Base-by-base conservation (phyloP, 2,113 vertebrate genomes). In the Cathartes aura region DNA sequence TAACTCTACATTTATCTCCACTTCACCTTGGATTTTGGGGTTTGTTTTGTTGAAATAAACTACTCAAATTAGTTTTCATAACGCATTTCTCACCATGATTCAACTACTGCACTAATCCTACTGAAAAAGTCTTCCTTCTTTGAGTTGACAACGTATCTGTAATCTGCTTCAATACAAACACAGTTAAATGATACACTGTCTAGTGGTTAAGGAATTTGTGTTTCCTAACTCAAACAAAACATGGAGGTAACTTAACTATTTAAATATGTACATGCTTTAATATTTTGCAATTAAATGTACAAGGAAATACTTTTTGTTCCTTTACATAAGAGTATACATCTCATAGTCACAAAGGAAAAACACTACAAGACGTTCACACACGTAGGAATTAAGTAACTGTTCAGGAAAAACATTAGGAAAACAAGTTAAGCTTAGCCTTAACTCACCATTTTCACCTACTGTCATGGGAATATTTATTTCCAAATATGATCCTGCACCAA, bases 381-480 rank as follows among this genome's bases (percentile, higher is more conserved):
- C 18, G 30, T 0, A 66, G 13, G 68, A 82, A 82, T 55, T 55
- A 81, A 67, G 73, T 6, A 76, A 55, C 42, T 66, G 13, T 8
- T 76, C 53, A 59, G 36, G n/a, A n/a, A 80, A 63, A 29, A 76
- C 11, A 47, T 43, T 2, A 85, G 42, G 56, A 27, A 74, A 78
- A 73, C 4, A 86, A 92, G 76, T 34, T 34, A 62, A 30, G 16
- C 26, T 82, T 68, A 55, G 66, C n/a, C 6, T 68, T 82, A 90
- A 84, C 98, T 98, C 98, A 99, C 99, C 99, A 42, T 99, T 99
- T 97, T 99, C 99, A 78, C 98, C 97, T 34, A 99, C 99, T 83
- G 99, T 99, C 99, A 99, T 99, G 58, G 99, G 99, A 97, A 99
- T 99, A 98, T 99, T 99, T 96, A 99, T 98, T 98, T 99, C 99